Percentiles rank a stretch among this genome's conserved stretches.
phyloP scores from a whole-genome alignment of 2,113 vertebrate genomes.

The Platanista minor region DNA sequence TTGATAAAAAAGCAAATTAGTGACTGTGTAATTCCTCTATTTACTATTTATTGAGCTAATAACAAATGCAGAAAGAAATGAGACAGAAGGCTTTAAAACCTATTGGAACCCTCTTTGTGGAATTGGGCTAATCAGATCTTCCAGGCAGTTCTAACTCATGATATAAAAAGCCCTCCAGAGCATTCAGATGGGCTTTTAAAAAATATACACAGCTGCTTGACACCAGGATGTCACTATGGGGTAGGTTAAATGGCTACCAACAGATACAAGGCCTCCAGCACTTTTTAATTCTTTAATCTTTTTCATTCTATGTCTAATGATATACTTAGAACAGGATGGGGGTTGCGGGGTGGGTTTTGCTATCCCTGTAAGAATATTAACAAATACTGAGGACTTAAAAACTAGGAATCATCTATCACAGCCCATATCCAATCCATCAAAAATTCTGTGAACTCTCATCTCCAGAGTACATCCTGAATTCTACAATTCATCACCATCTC shows the following conservation, averaged over 20 bases:
- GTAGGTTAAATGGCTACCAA: slow-evolving; percentile 56
- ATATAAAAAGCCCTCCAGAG: slow-evolving; percentile 73
- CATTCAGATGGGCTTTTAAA: slow-evolving; percentile 66
- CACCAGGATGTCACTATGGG: slow-evolving; percentile 50
- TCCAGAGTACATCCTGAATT: not conserved
- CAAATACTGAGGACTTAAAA: slow-evolving; percentile 30
- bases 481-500: not conserved
- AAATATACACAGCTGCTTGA: slow-evolving; percentile 71
- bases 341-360: not conserved
- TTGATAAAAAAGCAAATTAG: slow-evolving; percentile 76
- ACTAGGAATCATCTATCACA: not conserved
- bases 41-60: slow-evolving; percentile 74
- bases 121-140: slow-evolving; percentile 58
- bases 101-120: slow-evolving; percentile 63
- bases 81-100: slow-evolving; percentile 76
- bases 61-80: slow-evolving; percentile 73
- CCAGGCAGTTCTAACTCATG: slow-evolving; percentile 65
- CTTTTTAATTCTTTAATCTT: slow-evolving; percentile 53
- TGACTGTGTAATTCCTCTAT: slow-evolving; percentile 67
- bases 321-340: not conserved
- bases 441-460: not conserved
- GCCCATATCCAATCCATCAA: not conserved
- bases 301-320: slow-evolving; percentile 54
- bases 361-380: not conserved
- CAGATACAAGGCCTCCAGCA: slow-evolving; percentile 58